Conservation (phyloP, 1,140 invertebrate species). For the Halictus rubicundus region DNA sequence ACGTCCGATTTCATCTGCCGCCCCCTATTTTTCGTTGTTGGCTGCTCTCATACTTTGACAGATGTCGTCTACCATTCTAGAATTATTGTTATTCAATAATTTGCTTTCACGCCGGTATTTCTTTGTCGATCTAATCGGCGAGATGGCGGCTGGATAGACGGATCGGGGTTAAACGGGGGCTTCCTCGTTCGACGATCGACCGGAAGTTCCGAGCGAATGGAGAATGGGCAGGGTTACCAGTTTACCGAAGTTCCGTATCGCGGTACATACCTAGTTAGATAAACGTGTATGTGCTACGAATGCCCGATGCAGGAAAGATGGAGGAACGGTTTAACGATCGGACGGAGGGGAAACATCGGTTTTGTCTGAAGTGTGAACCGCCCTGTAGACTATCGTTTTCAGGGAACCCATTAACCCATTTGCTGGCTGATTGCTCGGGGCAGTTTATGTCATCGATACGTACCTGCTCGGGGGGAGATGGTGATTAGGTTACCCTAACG, state of each 20-base stretch:
- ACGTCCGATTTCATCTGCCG: too few species aligned
- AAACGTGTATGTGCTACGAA: conserved; percentile 11
- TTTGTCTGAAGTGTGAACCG: conserved; percentile 17
- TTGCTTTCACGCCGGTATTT: too few species aligned
- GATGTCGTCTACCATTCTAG: too few species aligned
- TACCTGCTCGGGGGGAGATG: conserved; percentile 11
- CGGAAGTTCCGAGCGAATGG: conserved; percentile 52
- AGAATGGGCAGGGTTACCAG: conserved; percentile 25
- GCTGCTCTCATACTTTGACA: too few species aligned
- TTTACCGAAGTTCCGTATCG: conserved; percentile 27
- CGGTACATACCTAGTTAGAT: conserved; percentile 24
- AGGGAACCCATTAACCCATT: conserved; percentile 64
- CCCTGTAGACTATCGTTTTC: conserved; percentile 43
- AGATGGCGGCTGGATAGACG: conserved; percentile 40
- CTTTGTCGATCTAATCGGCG: conserved; percentile 52
- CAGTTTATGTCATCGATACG: conserved; percentile 56
- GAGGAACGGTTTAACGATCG: not conserved
- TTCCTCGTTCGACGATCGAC: conserved; percentile 27
- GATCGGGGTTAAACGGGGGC: conserved; percentile 55
- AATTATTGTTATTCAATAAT: too few species aligned
- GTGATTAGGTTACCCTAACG: conserved; percentile 15
- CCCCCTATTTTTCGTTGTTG: too few species aligned
- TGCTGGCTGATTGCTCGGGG: conserved; percentile 48
- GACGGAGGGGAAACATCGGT: not conserved
- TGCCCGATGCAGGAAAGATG: not conserved